Evolutionary conservation across 2,113 vertebrate species (phyloP), one percentile per base, ranked within the genome.

Genomic region (Pithys albifrons): DNA sequence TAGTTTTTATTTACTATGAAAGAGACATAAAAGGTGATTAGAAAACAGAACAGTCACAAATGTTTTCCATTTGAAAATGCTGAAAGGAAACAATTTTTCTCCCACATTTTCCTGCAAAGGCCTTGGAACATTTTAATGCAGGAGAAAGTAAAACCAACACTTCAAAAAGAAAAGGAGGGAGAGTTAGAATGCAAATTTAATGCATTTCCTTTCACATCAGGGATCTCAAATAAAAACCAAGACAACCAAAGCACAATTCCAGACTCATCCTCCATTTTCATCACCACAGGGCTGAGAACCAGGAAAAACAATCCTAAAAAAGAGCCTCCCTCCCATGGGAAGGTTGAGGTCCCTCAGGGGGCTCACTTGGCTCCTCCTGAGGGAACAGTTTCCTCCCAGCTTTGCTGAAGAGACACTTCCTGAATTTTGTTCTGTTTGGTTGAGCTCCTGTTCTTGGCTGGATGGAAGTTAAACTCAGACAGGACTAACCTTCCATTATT

Each of bases 1-100:
- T 0, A 31, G 20, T 2, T 88, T 95, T 97, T 96, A 96, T 95
- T 97, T 52, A 61, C 66, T 65, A 41, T 3, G 33, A 87, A 82
- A 52, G 70, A 66, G 45, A 64, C 29, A 59, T 6, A 64, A 58
- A 28, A 88, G 49, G 59, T 31, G 45, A 82, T 79, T 19, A 79
- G 62, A 57, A 91, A 57, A 73, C 12, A 75, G 45, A 33, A 43
- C 51, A 46, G 25, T 15, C 22, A 57, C 81, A 92, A 79, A 74
- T 43, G 87, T 54, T 91, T 59, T 64, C 49, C 27, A 45, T 12
- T n/a, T 31, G 31, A 70, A 95, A 96, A 77, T 5, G 27, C 81
- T 59, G 31, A 94, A 88, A 85, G 41, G 17, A 70, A 95, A 39
- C 22, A 4, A 27, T 3, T 41, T 31, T 41, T n/a, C 12, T 0